A percentile compares a stretch with the other conserved stretches of the same genome.
Conservation (phyloP, 2,888 invertebrate genomes). For the Lasioglossum malachurum region DNA sequence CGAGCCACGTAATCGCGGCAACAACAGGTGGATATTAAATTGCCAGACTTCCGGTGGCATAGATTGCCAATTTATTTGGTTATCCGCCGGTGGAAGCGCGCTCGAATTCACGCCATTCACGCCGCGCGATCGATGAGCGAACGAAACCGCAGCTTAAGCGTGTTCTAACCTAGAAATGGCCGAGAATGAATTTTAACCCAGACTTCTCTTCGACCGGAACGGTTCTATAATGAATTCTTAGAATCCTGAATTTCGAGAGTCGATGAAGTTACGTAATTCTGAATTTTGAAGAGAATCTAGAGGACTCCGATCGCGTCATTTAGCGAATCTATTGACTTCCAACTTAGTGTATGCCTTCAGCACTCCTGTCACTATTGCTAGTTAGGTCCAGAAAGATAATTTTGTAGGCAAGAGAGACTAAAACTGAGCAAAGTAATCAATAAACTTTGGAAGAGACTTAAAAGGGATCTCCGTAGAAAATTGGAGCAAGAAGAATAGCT, state of each 20-base stretch:
- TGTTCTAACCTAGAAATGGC: neutral
- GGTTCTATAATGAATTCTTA: neutral
- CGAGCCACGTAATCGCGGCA: constrained; percentile 61
- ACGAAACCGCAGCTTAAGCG: neutral
- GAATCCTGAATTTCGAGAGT: neutral
- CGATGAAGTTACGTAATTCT: neutral
- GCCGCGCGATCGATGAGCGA: neutral
- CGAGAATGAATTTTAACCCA: neutral
- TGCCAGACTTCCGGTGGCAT: constrained; percentile 46
- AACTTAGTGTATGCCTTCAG: neutral
- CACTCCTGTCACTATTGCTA: no score
- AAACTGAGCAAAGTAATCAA: neutral
- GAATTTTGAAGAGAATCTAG: neutral
- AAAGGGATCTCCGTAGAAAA: neutral
- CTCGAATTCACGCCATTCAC: neutral
- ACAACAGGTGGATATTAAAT: constrained; percentile 75
- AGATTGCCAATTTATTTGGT: constrained; percentile 39
- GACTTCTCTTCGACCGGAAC: neutral
- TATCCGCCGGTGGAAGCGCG: constrained; percentile 7
- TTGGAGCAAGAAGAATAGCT: neutral
- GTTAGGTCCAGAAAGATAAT: neutral
- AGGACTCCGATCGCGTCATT: neutral
- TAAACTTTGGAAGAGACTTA: neutral
- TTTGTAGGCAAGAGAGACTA: neutral
- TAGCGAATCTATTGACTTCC: neutral